Evolutionary conservation across 2,888 invertebrate species (phyloP), one percentile per base, ranked within the genome.

Genomic region (Drosophila conformis): DNA sequence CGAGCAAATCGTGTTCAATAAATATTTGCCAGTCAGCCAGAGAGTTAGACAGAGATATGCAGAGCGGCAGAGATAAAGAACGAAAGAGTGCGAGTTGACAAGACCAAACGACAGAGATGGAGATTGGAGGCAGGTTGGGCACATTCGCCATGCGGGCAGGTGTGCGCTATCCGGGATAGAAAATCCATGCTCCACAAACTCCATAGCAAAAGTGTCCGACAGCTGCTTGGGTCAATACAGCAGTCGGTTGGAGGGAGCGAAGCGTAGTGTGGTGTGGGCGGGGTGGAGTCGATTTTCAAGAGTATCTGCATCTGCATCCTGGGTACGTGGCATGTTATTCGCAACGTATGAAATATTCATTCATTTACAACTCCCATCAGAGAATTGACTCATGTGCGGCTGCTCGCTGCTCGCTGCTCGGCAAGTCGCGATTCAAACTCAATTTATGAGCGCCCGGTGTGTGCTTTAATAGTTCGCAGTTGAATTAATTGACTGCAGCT

Each of bases 1-100:
- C 89, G 91, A 91, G 89, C 91, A 87, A 91, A 87, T 89, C 89
- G 91, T 90, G 90, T 91, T 89, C 91, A 82, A 89, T 90, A 91
- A 89, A 89, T 89, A 89, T 89, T 90, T 91, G 80, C 87, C 76
- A 89, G 80, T 80, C 84, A 83, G 81, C 70, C 81, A 72, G 73
- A 52, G 69, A 69, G 82, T 49, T 74, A 59, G 66, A 78, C 72
- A 76, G 82, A 72, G 72, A 80, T 36, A 63, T 69, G 66, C 78
- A 63, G 36, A 58, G 56, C 51, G 33, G 53, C 64, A 64, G 61
- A 63, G 13, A 53, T 60, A 54, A 27, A 27, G 36, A 18, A 25
- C 25, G 31, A 29, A 21, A 52, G n/a, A 52, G 21, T 21, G 52
- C 31, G 52, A 52, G 6, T 33, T 13, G 33, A 33, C 25, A 46